Evolutionary conservation across 92 coral and sea anemone species (phyloP), one percentile per base, ranked within the genome.

Genomic region (Phymanthus crucifer): DNA sequence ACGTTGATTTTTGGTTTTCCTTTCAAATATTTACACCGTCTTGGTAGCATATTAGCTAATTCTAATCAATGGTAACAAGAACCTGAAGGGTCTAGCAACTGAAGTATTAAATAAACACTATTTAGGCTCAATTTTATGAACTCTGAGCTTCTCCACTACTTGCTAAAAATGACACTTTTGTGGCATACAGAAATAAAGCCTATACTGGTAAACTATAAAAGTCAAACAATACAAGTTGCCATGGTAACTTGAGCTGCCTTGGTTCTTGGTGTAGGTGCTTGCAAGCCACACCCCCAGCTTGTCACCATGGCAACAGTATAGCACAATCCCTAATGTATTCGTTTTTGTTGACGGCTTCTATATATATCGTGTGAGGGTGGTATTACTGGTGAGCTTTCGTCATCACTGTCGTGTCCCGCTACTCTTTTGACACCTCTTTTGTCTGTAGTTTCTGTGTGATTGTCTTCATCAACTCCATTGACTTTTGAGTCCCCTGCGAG

Each of bases 331-430:
- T 65, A 91, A 78, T 91, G 94, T 23, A 93, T 94, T 85, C 97
- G 80, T 58, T 96, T 96, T 82, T 96, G 99, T 71, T 96, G 99
- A 37, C 99, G 88, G 65, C 89, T 87, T 19, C 99, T 93, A 72
- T 96, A 96, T 75, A 96, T 96, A 78, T 96, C 99, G 83, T 96
- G 90, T 9, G 75, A 88, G 40, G 99, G 99, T 7, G 96, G 99
- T 35, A 87, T 85, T n/a, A 83, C 94, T 6, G 92, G 82, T 24
- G 93, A 81, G 4, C 80, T 80, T 79, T 96, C 99, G 32, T 96
- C 99, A 34, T 96, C 99, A 71, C 99, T 96, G 72, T 96, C 99
- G 72, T 89, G 89, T 13, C 80, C 91, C n/a, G 83, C 86, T 38
- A 98, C 94, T 35, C 99, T 85, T 74, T 96, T 96, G 32, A 90